These are phyloP conservation scores for Oncorhynchus mykiss DNA, from an alignment of 2,113 vertebrate genomes.

Conservation along the genomic window DNA sequence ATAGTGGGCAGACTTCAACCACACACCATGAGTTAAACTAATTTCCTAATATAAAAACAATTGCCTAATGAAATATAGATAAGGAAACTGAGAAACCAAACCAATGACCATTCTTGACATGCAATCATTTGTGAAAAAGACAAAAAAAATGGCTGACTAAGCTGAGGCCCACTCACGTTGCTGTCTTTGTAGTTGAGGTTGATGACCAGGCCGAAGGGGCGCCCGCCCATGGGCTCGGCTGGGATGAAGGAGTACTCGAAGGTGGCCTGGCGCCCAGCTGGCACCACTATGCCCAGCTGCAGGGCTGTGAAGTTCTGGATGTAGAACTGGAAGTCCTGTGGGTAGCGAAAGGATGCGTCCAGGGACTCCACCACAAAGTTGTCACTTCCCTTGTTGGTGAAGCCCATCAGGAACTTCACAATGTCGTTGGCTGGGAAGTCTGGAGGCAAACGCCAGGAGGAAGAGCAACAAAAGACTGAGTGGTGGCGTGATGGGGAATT, in stretches of 20 bases:
- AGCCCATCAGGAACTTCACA: conserved; percentile 96
- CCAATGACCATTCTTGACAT: too few relatives aligned
- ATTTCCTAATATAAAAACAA: too few relatives aligned
- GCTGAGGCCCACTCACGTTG: conserved; percentile 72
- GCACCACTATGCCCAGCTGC: conserved; percentile 85
- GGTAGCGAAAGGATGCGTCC: conserved; percentile 96
- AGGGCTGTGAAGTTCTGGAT: conserved; percentile 99
- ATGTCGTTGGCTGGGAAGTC: conserved; percentile 98
- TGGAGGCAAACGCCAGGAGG: conserved; percentile 45
- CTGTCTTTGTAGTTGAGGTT: conserved; percentile 96
- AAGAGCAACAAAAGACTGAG: not conserved
- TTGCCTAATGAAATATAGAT: too few relatives aligned
- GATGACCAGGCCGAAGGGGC: conserved; percentile 94
- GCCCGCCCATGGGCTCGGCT: conserved; percentile 95
- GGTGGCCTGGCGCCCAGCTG: conserved; percentile 88
- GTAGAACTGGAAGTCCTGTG: conserved; percentile 97
- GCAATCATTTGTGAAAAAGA: too few relatives aligned
- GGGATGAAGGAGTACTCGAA: conserved; percentile 99
- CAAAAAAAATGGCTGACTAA: too few relatives aligned
- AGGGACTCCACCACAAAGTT: conserved; percentile 93
- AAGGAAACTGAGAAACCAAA: too few relatives aligned
- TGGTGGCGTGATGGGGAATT: too few relatives aligned
- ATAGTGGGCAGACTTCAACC: not conserved
- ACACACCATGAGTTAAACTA: not conserved
- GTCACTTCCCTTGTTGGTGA: conserved; percentile 93